Percentiles rank a stretch among this genome's conserved stretches.
phyloP scores from a whole-genome alignment of 2,888 invertebrate species.

The Corbicula japonica region DNA sequence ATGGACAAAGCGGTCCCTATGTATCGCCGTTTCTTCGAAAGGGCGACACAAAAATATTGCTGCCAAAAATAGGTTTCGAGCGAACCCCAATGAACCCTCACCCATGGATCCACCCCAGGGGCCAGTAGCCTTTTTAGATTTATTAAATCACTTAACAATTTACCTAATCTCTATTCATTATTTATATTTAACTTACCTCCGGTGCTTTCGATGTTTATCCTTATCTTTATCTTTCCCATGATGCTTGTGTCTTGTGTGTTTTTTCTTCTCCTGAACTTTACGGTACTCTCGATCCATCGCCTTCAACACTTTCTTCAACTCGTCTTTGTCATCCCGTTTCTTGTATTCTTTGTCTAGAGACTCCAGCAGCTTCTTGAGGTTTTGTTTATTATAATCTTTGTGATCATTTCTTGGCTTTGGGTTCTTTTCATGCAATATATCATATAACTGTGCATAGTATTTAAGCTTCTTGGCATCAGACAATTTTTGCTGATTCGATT shows the following conservation, averaged over 20 bases:
- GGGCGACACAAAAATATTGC: no score
- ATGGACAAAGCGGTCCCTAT: no score
- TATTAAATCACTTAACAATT: no score
- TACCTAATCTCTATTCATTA: no score
- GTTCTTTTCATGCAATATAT: slow-evolving; percentile 27
- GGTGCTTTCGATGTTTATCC: no score
- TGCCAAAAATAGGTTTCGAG: no score
- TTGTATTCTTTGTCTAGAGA: slow-evolving; percentile 40
- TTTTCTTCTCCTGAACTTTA: slow-evolving; percentile 36
- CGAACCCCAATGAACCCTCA: no score
- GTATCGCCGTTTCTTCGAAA: no score
- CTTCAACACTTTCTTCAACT: slow-evolving; percentile 46
- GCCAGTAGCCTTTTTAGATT: no score
- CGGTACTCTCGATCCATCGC: slow-evolving; percentile 52
- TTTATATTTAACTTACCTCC: no score
- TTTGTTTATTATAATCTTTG: slow-evolving; percentile 31
- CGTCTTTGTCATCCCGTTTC: slow-evolving; percentile 30
- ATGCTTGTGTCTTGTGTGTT: slow-evolving; percentile 25
- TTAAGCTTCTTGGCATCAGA: slow-evolving; percentile 39
- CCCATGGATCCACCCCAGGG: no score
- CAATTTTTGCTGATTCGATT: slow-evolving; percentile 17
- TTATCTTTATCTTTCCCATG: slow-evolving; percentile 16
- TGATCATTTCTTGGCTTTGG: slow-evolving; percentile 22
- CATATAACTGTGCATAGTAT: slow-evolving; percentile 37
- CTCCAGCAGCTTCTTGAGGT: slow-evolving; percentile 40